Base-by-base conservation (phyloP, 2,888 invertebrate species). In the Chouioia cunea region DNA sequence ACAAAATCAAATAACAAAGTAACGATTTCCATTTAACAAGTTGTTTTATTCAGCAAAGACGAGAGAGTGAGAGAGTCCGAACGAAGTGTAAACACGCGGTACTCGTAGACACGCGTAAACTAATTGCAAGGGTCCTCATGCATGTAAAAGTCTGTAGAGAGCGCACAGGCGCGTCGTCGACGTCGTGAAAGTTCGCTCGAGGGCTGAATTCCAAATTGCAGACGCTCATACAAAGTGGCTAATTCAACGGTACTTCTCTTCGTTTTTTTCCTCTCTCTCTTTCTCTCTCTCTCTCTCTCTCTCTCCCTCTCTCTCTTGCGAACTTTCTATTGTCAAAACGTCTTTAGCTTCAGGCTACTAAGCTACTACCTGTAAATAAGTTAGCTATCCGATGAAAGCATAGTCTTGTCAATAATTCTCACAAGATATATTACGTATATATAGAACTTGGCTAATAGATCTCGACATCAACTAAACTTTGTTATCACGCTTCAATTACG, bases 191-290 rank as follows among this genome's bases (percentile, higher is more conserved):
- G 58, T 64, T 58, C 12, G 23, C 43, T 44, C 48, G 52, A 50
- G 47, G 53, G 20, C 15, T 36, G 66, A 66, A 59, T 66, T 46
- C 46, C 53, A 59, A 66, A 66, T 59, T 66, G 52, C 52, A 10
- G 50, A 20, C 10, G 36, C 36, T 36, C 36, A 36, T 36, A 36
- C 36, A 36, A 36, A 36, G 36, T 36, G 36, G 36, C 36, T 36
- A 36, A 36, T 36, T 36, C 36, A 36, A 10, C 36, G 36, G 10
- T 12, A 12, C 36, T 36, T 36, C 36, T 36, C 36, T 10, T 12
- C 6, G n/a, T n/a, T n/a, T n/a, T n/a, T 12, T 10, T 6, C 1
- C 36, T 36, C 36, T 10, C 36, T 8, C 36, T 36, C 6, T 36
- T 36, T 36, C 10, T 36, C 36, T 36, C 6, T 36, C 10, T 36